Conservation (phyloP, 2,797 vertebrate genomes). For the Sardinella longiceps region DNA sequence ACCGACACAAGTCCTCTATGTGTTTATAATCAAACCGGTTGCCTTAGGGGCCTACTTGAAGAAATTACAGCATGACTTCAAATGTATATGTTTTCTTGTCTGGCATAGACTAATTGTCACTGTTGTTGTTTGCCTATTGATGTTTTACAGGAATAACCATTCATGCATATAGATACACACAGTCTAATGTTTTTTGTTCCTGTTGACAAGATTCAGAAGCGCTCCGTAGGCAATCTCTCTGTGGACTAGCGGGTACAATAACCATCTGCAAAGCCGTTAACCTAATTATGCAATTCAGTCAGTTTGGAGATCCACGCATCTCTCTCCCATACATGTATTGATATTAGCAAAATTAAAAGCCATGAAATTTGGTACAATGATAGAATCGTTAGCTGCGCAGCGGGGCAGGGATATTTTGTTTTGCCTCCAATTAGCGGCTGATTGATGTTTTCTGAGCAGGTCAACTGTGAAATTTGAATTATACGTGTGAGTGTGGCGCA, state of each 20-base stretch:
- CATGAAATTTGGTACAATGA: constrained; percentile 93
- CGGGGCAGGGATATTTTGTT: constrained; percentile 97
- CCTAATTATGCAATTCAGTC: constrained; percentile 72
- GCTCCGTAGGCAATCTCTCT: constrained; percentile 4
- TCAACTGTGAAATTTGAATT: constrained; percentile 99
- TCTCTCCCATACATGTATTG: constrained; percentile 88
- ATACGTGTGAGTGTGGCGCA: constrained; percentile 86
- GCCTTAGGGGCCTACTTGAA: not conserved
- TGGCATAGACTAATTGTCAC: not conserved
- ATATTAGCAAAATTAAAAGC: constrained; percentile 95
- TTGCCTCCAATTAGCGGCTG: constrained; percentile 97
- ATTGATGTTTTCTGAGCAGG: constrained; percentile 98
- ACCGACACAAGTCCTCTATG: not conserved
- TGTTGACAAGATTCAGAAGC: constrained; percentile 25
- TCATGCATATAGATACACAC: constrained; percentile 15
- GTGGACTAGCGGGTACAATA: not conserved
- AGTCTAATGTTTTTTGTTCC: not conserved
- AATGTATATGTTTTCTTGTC: not conserved
- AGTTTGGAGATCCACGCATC: constrained; percentile 79
- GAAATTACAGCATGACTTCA: not conserved
- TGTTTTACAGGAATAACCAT: not conserved
- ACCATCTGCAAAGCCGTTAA: constrained; percentile 56
- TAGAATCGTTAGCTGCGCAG: constrained; percentile 97
- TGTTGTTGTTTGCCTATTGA: constrained; percentile 6
- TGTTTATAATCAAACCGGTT: not conserved